These are phyloP conservation scores for Trissolcus brochymenae DNA, from an alignment of 2,888 invertebrate species.

Conservation along the genomic window DNA sequence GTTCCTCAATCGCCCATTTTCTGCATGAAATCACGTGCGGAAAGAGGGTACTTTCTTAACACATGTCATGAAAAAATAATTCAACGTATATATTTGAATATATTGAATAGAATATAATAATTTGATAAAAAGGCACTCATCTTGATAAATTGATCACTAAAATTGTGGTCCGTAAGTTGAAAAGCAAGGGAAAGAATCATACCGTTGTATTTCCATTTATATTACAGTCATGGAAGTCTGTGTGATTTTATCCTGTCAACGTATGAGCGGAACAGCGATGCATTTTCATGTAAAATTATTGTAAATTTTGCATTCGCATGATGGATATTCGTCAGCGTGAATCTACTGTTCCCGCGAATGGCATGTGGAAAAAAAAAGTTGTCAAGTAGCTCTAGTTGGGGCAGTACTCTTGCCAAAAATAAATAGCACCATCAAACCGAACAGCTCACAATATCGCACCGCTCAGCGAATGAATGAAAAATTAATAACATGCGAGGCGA, in stretches of 20 bases:
- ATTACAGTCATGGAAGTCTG: slow-evolving; percentile 21
- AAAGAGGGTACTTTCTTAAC: not conserved
- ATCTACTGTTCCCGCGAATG: not conserved
- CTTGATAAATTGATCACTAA: too few relatives aligned
- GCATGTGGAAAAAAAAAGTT: not conserved
- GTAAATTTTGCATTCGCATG: slow-evolving; percentile 3
- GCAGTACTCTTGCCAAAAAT: slow-evolving; percentile 2
- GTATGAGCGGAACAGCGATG: slow-evolving; percentile 2
- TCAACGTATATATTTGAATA: too few relatives aligned
- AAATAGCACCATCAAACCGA: slow-evolving; percentile 18
- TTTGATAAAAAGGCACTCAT: too few relatives aligned
- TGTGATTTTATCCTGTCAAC: slow-evolving; percentile 17
- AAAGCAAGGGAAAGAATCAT: not conserved
- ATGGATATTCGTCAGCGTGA: not conserved
- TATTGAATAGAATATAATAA: too few relatives aligned
- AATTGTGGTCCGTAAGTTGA: too few relatives aligned
- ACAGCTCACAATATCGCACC: slow-evolving; percentile 11
- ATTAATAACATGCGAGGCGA: slow-evolving; percentile 38
- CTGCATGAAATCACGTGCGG: not conserved
- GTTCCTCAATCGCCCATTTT: not conserved
- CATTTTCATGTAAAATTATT: slow-evolving; percentile 7
- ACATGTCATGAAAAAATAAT: not conserved
- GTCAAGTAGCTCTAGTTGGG: slow-evolving; percentile 1
- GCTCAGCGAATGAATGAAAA: slow-evolving; percentile 17
- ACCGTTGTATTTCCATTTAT: slow-evolving; percentile 26